These are phyloP conservation scores for Neoniphon sammara DNA, from an alignment of 2,797 vertebrate species.

Conservation along the genomic window DNA sequence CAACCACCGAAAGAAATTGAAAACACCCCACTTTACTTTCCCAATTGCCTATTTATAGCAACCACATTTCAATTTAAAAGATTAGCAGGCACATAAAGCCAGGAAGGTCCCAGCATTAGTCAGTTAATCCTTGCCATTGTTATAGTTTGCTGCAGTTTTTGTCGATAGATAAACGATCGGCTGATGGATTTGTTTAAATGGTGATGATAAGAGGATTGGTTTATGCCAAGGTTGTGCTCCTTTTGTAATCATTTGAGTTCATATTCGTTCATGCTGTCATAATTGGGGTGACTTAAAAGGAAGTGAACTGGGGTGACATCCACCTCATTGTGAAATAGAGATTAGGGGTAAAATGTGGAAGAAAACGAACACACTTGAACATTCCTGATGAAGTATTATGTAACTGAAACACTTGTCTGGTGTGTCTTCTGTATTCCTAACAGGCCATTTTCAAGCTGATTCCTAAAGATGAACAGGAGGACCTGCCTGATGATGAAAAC, in stretches of 20 bases:
- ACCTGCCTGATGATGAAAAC: constrained; percentile 86
- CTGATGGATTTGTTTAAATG: constrained; percentile 18
- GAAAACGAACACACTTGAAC: too few relatives aligned
- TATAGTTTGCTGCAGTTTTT: constrained; percentile 14
- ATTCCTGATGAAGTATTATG: background rate
- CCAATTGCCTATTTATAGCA: constrained; percentile 12
- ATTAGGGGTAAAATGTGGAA: too few relatives aligned
- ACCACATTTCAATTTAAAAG: constrained; percentile 23
- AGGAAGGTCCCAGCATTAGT: constrained; percentile 5
- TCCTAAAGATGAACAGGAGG: constrained; percentile 78
- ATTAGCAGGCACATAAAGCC: constrained; percentile 39
- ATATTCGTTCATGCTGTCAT: too few relatives aligned
- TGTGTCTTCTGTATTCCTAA: background rate
- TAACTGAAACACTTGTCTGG: background rate
- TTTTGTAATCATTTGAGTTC: too few relatives aligned
- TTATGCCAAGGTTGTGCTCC: too few relatives aligned
- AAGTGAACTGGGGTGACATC: too few relatives aligned
- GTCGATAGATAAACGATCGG: constrained; percentile 5
- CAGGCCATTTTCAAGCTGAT: constrained; percentile 93
- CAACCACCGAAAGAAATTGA: too few relatives aligned
- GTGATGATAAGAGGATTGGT: constrained; percentile 4
- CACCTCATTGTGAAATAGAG: too few relatives aligned
- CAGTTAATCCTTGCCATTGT: constrained; percentile 20
- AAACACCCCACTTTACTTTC: background rate
- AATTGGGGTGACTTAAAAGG: too few relatives aligned